Evolutionary conservation across 2,888 invertebrate species (phyloP), one percentile per base, ranked within the genome.

Genomic region (Andrena chrysosceles): DNA sequence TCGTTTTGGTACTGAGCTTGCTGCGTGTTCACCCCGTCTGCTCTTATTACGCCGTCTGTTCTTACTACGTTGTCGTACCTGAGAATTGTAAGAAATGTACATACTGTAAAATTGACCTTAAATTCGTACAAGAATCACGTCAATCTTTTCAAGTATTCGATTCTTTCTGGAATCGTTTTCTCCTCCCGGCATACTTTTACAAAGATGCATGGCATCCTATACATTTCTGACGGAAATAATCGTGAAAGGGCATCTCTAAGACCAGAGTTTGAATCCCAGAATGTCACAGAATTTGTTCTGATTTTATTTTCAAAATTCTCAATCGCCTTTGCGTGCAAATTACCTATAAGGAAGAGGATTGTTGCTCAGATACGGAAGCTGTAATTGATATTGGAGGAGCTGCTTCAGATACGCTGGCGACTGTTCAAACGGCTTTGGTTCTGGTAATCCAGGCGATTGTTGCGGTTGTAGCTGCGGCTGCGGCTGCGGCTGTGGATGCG

Each of bases 301-400:
- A 13, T 1, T 42, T 42, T 42, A 42, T 42, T 42, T 42, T 1
- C 4, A 42, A 42, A 42, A 16, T 16, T 42, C 42, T 42, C 42
- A 42, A 42, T 20, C 20, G 20, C 54, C 2, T 54, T 20, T 8
- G 54, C 23, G 8, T 8, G 54, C 20, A 5, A 54, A 54, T 54
- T 54, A 54, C 20, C 23, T 54, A 20, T 20, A 54, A 54, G 20
- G 23, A 26, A 10, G 42, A 42, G 42, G 42, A 16, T 2, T 42
- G 73, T 90, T 90, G 83, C 93, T 93, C 59, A 91, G 66, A 82
- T 93, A 93, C n/a, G 93, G 93, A 77, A 93, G 91, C 75, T 93
- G 92, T 20, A 90, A 90, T 76, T 93, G 93, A 71, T 90, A 93
- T 42, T 92, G 90, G 10, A 93, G 89, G 48, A 93, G 70, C 71